A percentile compares a stretch with the other conserved stretches of the same genome.
Evolutionary conservation across 2,888 invertebrate species (phyloP).

Genomic region (Pheosia gnoma): DNA sequence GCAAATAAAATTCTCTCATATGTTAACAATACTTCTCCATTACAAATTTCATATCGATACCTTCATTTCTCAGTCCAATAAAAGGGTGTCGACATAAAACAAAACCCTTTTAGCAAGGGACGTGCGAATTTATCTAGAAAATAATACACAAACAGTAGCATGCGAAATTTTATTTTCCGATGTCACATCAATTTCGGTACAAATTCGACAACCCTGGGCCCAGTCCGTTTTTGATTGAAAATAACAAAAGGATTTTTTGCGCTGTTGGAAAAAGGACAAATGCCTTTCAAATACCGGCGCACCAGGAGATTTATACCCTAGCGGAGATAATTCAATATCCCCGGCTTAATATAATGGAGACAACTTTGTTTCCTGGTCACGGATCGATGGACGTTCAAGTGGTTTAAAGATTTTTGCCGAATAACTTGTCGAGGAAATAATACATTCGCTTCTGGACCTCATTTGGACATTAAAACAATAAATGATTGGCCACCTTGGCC

Average conservation of each 20-base stretch:
- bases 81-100: conserved; percentile 20
- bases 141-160: conserved; percentile 16
- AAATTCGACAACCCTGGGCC: conserved; percentile 35
- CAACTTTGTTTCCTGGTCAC: conserved; percentile 34
- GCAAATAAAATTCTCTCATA: not conserved
- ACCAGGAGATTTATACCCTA: conserved; percentile 59
- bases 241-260: conserved; percentile 68
- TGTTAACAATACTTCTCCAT: conserved; percentile 5
- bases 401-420: not conserved
- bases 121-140: conserved; percentile 15
- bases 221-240: conserved; percentile 61
- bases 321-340: conserved; percentile 69
- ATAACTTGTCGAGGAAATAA: too few relatives aligned
- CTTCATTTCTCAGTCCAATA: conserved; percentile 8
- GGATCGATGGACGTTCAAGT: conserved; percentile 3
- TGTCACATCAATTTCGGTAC: conserved; percentile 14
- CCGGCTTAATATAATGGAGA: conserved; percentile 61
- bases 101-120: conserved; percentile 32
- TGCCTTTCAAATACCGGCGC: conserved; percentile 62
- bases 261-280: conserved; percentile 62
- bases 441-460: too few relatives aligned
- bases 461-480: too few relatives aligned
- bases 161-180: conserved; percentile 15
- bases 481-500: too few relatives aligned
- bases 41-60: conserved; percentile 14